Evolutionary conservation across 1,140 invertebrate species (phyloP), one percentile per base, ranked within the genome.

Genomic region (Trachymyrmex septentrionalis): DNA sequence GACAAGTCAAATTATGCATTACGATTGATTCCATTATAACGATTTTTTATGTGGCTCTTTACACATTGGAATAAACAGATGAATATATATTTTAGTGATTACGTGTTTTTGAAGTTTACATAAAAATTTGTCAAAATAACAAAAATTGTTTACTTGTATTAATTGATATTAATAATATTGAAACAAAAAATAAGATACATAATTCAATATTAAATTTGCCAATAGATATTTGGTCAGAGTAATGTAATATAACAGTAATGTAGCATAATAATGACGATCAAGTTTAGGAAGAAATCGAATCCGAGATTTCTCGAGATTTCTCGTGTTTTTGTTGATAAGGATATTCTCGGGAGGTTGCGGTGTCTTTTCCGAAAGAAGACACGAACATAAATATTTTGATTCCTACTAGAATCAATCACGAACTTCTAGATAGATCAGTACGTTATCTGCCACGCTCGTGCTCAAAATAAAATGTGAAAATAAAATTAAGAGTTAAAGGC

Each of bases 1-100:
- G 63, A 53, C 57, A 44, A 21, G 27, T 30, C 67, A 48, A 72
- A 48, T 82, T 82, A 38, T 24, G 1, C 9, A 59, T 80, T 80
- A 53, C 2, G 4, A 30, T 12, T 0, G 4, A 30, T 12, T 0
- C 38, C 16, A 63, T 44, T 24, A 34, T 73, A 30, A 30, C 1
- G 27, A 55, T 21, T 12, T 30, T 50, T 72, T 4, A 9, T n/a
- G 19, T 24, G 19, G 14, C 27, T 59, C n/a, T 34, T 76, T 21
- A 24, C 9, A 75, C 19, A 16, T 57, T 57, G 10, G 7, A 21
- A 75, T 5, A 34, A 24, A 19, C 3, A 16, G 12, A 75, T 57
- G 14, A 24, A 59, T 73, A 6, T 73, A 6, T 27, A 57, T 30
- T 14, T 21, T 21, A 75, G 64, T 61, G 59, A 69, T 64, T 81